Conservation (phyloP, 64 coral and sea anemone species). For the Montipora foliosa region DNA sequence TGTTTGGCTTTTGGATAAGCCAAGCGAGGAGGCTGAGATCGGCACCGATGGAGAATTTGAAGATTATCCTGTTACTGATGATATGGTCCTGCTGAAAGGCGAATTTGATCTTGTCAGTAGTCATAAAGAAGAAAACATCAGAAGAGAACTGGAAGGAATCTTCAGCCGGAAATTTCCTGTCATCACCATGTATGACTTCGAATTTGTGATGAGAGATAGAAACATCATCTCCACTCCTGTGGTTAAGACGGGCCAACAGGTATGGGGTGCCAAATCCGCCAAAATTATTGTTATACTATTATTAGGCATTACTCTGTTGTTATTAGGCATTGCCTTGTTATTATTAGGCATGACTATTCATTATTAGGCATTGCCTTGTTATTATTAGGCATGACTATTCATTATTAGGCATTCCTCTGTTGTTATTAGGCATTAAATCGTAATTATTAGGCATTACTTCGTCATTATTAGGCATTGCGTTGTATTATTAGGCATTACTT, state of each 20-base stretch:
- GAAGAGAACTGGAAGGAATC: conserved; percentile 56
- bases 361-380: too few relatives aligned
- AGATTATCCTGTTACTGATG: conserved; percentile 72
- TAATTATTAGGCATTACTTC: not conserved
- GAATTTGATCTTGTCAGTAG: conserved; percentile 68
- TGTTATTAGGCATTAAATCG: not conserved
- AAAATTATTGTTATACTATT: too few relatives aligned
- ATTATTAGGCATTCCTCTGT: not conserved
- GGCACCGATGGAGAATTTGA: conserved; percentile 52
- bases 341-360: too few relatives aligned
- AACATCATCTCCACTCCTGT: conserved; percentile 62
- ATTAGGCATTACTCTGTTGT: too few relatives aligned
- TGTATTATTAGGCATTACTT: not conserved
- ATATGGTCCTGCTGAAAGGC: conserved; percentile 75
- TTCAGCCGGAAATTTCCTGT: conserved; percentile 63
- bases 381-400: not conserved
- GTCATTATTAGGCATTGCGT: not conserved
- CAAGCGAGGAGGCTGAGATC: conserved; percentile 48
- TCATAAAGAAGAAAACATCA: conserved; percentile 65
- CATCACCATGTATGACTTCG: conserved; percentile 63
- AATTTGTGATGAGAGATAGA: conserved; percentile 74
- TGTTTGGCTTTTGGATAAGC: conserved; percentile 55
- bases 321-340: too few relatives aligned
- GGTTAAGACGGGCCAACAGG: conserved; percentile 1
- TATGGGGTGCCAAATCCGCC: too few relatives aligned